Evolutionary conservation across 92 coral and sea anemone genomes (phyloP).

Genomic region (Zoanthus solanderi): DNA sequence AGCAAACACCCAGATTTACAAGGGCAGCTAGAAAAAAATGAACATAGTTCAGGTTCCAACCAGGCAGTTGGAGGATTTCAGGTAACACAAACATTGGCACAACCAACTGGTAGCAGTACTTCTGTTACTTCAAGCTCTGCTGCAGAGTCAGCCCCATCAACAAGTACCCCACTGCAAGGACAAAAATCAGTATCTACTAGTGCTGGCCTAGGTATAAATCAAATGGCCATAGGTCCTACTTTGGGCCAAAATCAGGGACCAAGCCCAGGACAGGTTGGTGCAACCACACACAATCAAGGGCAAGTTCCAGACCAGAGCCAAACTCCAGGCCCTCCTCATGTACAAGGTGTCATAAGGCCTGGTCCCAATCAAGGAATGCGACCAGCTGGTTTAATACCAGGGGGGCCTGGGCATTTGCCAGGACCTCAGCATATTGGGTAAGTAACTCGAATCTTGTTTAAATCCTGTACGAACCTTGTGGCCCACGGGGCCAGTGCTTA

Average conservation of each 20-base stretch:
- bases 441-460: background rate
- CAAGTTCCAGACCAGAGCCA: background rate
- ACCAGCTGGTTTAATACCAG: constrained; percentile 20
- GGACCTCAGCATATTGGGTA: constrained; percentile 32
- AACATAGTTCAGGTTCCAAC: background rate
- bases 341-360: constrained; percentile 8
- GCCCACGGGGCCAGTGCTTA: too few relatives aligned
- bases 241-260: background rate
- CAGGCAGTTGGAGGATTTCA: constrained; percentile 1
- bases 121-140: background rate
- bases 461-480: too few relatives aligned
- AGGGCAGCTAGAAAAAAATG: constrained; percentile 15
- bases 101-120: background rate
- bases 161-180: background rate
- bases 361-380: constrained; percentile 1
- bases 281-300: background rate
- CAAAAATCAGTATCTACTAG: constrained; percentile 15
- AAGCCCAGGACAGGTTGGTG: constrained; percentile 3
- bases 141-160: background rate
- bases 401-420: constrained; percentile 25
- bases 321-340: constrained; percentile 12
- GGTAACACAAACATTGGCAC: constrained; percentile 19
- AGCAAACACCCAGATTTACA: constrained; percentile 28
- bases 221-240: background rate
- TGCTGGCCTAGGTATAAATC: constrained; percentile 1